phyloP scores from a whole-genome alignment of 2,113 vertebrate species.

The Amphiprion percula region DNA sequence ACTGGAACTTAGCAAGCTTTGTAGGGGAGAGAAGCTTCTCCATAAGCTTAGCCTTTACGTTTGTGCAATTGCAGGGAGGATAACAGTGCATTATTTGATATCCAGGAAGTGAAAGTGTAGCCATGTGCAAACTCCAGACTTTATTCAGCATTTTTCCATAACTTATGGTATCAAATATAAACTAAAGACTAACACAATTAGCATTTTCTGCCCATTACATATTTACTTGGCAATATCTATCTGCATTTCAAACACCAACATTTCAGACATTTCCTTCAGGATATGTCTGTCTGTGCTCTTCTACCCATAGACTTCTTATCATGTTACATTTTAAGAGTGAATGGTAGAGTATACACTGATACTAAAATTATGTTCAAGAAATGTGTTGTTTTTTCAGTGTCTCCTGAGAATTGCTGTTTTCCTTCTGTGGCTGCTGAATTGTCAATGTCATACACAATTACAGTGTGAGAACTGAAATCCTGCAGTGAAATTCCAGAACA shows the following conservation, averaged over 20 bases:
- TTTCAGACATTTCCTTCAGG: neutral
- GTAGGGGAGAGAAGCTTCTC: constrained; percentile 7
- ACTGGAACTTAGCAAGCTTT: constrained; percentile 30
- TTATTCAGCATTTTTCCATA: constrained; percentile 33
- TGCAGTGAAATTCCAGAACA: constrained; percentile 14
- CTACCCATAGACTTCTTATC: neutral
- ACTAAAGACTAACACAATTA: neutral
- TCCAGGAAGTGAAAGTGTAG: neutral
- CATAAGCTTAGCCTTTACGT: constrained; percentile 16
- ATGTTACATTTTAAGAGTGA: neutral
- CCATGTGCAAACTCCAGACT: constrained; percentile 16
- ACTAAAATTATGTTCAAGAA: constrained; percentile 18
- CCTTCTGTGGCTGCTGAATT: constrained; percentile 12
- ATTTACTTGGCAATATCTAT: neutral
- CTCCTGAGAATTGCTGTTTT: constrained; percentile 29
- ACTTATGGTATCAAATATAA: constrained; percentile 5
- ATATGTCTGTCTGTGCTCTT: neutral
- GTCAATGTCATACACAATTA: constrained; percentile 3
- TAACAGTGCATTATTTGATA: constrained; percentile 16
- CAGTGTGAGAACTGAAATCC: neutral
- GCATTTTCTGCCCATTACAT: constrained; percentile 8
- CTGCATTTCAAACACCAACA: constrained; percentile 19
- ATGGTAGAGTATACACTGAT: neutral
- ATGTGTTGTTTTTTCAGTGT: neutral
- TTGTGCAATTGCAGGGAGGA: constrained; percentile 17